Evolutionary conservation across 2,888 invertebrate genomes (phyloP), one percentile per base, ranked within the genome.

Genomic region (Macrophya alboannulata): DNA sequence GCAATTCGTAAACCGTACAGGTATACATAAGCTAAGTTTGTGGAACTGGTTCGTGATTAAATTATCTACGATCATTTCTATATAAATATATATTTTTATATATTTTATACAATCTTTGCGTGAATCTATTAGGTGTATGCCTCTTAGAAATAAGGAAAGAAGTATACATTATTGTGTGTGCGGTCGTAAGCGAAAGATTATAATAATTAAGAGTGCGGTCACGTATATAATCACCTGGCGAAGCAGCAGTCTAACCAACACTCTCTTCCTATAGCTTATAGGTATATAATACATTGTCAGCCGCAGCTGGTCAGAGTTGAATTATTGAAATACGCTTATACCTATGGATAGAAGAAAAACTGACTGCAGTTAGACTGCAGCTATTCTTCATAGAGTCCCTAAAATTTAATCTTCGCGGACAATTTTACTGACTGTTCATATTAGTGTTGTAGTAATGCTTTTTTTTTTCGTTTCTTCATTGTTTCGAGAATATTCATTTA

Each of bases 171-270:
- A 55, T 8, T 8, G 55, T 8, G n/a, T 68, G 17, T 37, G 37
- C 31, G 68, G 8, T 68, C 37, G 37, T n/a, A 37, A 12, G 37
- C 17, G 17, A 37, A 37, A 68, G 37, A 37, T 68, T 68, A 68
- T 17, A 68, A 68, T 68, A 68, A 68, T 68, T 68, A 68, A 68
- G 17, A 68, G 15, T 37, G 25, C 68, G 37, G 68, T 68, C 68
- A 68, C 68, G 68, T 68, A 68, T 68, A 37, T 55, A 17, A 68
- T 68, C 68, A 37, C 8, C 31, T 17, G 4, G 3, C 37, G 37
- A 37, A 68, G 68, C 68, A 17, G 17, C 37, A 31, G 68, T n/a
- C 68, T 8, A 37, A 68, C 37, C 68, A 68, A 68, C 68, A 8
- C 37, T 37, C 4, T 15, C 5, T 55, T 1, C 48, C 1, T 31